Conservation (phyloP, 1,140 invertebrate genomes). For the Calliphora vicina region DNA sequence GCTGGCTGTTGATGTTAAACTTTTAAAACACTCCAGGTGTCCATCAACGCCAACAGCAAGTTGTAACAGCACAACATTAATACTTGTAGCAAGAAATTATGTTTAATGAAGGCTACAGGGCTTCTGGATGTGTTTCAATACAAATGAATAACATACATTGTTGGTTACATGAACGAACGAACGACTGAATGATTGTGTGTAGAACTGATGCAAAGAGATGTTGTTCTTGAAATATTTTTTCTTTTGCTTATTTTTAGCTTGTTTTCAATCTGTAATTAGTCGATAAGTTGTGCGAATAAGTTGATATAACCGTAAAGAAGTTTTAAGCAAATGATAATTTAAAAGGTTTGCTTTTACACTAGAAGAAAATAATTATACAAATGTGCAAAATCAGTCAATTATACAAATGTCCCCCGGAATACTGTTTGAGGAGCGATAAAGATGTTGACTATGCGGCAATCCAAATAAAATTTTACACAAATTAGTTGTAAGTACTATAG, state of each 20-base stretch:
- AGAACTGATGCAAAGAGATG: not conserved
- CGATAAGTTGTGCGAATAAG: not conserved
- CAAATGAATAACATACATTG: no score
- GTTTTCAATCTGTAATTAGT: not conserved
- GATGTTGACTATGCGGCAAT: no score
- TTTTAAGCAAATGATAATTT: not conserved
- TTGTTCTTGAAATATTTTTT: not conserved
- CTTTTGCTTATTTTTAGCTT: no score
- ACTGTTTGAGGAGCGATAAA: no score
- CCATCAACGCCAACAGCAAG: conserved; percentile 19
- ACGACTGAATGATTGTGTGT: no score
- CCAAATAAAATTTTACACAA: no score
- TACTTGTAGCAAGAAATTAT: not conserved
- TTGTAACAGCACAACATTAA: not conserved
- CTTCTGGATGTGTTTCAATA: not conserved
- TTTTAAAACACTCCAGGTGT: conserved; percentile 20
- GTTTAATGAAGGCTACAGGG: conserved; percentile 10
- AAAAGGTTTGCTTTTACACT: not conserved
- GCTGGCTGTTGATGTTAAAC: not conserved
- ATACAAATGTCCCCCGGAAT: no score
- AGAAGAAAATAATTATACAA: no score
- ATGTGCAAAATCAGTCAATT: no score
- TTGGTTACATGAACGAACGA: no score
- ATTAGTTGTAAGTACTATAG: no score
- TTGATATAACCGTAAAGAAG: not conserved